Conservation (phyloP, 2,113 vertebrate genomes). For the Sander vitreus region DNA sequence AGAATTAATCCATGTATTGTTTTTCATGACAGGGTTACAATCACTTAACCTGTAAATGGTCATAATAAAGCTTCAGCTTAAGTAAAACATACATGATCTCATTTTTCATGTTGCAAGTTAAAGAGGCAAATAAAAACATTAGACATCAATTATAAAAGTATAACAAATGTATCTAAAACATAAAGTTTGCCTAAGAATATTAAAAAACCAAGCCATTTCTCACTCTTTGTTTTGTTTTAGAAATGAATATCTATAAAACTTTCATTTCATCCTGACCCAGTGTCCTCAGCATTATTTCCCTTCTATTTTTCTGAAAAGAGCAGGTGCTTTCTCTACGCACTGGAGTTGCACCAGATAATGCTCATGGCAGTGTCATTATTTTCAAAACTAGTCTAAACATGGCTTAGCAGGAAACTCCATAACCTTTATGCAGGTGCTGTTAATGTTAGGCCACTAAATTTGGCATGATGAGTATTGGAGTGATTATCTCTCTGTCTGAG, state of each 20-base stretch:
- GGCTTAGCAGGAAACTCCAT: constrained; percentile 39
- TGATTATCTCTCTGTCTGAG: constrained; percentile 41
- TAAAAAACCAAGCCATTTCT: not conserved
- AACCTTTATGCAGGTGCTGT: constrained; percentile 74
- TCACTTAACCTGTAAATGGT: not conserved
- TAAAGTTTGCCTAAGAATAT: not conserved
- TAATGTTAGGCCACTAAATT: constrained; percentile 75
- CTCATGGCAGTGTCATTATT: constrained; percentile 58
- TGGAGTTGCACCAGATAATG: constrained; percentile 44
- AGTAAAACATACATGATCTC: not conserved
- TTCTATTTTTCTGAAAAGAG: constrained; percentile 13
- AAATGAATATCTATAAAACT: not conserved
- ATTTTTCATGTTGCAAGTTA: not conserved
- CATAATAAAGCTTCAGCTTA: not conserved
- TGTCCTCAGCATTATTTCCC: not conserved
- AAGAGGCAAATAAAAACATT: not conserved
- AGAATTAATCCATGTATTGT: not conserved
- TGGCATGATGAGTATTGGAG: constrained; percentile 39
- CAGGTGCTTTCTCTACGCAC: constrained; percentile 53
- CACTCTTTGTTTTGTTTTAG: not conserved
- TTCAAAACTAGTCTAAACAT: constrained; percentile 76
- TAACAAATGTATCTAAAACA: not conserved
- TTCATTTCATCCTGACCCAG: not conserved
- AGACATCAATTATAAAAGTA: not conserved
- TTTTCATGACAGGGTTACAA: not conserved